Evolutionary conservation across 2,888 invertebrate genomes (phyloP), one percentile per base, ranked within the genome.

Genomic region (Cerastoderma edule): DNA sequence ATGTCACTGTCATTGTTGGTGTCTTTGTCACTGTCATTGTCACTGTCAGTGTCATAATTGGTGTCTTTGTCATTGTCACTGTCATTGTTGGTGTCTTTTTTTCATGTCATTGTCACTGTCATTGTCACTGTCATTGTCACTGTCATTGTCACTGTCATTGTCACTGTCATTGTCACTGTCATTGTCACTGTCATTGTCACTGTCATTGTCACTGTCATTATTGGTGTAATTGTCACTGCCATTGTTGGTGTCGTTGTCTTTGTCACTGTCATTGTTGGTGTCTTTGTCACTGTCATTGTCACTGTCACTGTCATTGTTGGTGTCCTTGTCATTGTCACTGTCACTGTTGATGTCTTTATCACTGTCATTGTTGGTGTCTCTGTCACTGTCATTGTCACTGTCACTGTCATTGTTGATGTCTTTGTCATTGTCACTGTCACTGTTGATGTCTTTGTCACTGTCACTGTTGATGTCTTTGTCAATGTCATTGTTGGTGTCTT

Each of bases 1-100:
- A n/a, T n/a, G n/a, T 50, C 50, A 8, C n/a, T 50, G 50, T 13
- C n/a, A 13, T 8, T 50, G n/a, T 50, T 22, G 22, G 13, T n/a
- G 50, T 50, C 50, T 6, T 50, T n/a, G n/a, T 50, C 50, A 50
- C 22, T 13, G 50, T n/a, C n/a, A n/a, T 50, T 50, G n/a, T 50
- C 50, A n/a, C 22, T 13, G n/a, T 6, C n/a, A 22, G 13, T 50
- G 50, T 50, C n/a, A 50, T 50, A 6, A 16, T 50, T 50, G n/a
- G 13, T 50, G n/a, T 50, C n/a, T 6, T 50, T 50, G 50, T 50
- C n/a, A n/a, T 50, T 50, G 50, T 50, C n/a, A n/a, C 22, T 50
- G 8, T n/a, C 8, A n/a, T 50, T n/a, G 8, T 50, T 22, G 24
- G 16, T 33, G n/a, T n/a, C n/a, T 2, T 50, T n/a, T n/a, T n/a